Conservation (phyloP, 2,113 vertebrate genomes). For the Boleophthalmus pectinirostris region DNA sequence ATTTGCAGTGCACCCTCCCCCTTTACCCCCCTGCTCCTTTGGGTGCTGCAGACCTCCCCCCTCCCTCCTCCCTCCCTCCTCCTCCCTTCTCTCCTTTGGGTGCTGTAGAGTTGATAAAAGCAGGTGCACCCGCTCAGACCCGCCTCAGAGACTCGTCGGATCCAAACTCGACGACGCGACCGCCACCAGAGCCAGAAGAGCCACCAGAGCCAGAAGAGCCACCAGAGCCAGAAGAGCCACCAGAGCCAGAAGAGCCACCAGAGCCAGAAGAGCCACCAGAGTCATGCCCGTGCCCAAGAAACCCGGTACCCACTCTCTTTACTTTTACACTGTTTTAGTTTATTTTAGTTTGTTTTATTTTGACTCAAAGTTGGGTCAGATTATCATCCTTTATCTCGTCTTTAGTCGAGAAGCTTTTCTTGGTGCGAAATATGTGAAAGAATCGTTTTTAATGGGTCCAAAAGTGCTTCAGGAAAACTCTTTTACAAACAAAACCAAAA, state of each 20-base stretch:
- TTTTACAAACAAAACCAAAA: no score
- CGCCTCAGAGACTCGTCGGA: background rate
- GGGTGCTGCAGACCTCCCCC: background rate
- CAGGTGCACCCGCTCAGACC: background rate
- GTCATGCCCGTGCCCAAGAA: background rate
- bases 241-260: background rate
- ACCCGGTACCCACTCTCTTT: background rate
- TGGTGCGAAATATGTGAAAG: no score
- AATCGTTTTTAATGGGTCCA: no score
- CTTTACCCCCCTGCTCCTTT: no score
- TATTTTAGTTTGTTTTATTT: background rate
- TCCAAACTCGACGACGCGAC: background rate
- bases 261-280: no score
- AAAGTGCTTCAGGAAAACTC: no score
- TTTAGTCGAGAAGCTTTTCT: no score
- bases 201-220: background rate
- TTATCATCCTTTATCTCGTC: no score
- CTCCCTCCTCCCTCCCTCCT: background rate
- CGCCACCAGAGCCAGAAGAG: background rate
- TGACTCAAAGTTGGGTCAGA: background rate
- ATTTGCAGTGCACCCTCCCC: no score
- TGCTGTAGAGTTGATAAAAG: background rate
- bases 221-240: background rate
- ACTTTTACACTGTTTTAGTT: background rate
- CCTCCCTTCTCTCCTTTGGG: background rate